These are phyloP conservation scores for Vandiemenella viatica DNA, from an alignment of 2,888 invertebrate genomes.

Conservation along the genomic window DNA sequence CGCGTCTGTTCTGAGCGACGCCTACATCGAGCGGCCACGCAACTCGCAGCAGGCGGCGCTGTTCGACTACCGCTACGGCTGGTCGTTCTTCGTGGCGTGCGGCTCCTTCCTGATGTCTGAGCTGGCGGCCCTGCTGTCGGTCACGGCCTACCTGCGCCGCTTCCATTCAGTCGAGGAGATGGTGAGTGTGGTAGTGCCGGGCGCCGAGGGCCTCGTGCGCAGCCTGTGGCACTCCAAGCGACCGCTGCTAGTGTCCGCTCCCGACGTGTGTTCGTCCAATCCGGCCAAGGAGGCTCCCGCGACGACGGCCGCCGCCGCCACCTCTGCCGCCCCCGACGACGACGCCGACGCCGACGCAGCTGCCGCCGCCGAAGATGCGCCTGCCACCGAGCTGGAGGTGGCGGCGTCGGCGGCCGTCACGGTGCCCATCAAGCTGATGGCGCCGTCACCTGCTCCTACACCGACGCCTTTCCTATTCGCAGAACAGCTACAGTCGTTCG, in stretches of 20 bases:
- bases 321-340: not conserved
- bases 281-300: slow-evolving; percentile 12
- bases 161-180: slow-evolving; percentile 45
- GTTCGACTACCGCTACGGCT: slow-evolving; percentile 38
- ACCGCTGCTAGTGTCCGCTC: slow-evolving; percentile 30
- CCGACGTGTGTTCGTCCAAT: slow-evolving; percentile 33
- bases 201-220: slow-evolving; percentile 35
- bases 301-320: not conserved
- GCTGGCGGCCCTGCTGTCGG: slow-evolving; percentile 39
- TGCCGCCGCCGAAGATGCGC: not conserved
- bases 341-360: not conserved
- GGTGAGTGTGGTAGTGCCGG: slow-evolving; percentile 45
- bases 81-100: slow-evolving; percentile 46
- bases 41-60: slow-evolving; percentile 8
- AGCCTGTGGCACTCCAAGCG: slow-evolving; percentile 25
- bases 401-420: slow-evolving; percentile 12
- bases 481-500: slow-evolving; percentile 12
- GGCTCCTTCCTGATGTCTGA: slow-evolving; percentile 42
- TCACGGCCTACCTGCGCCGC: slow-evolving; percentile 41
- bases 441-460: slow-evolving; percentile 6
- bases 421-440: slow-evolving; percentile 15
- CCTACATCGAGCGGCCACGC: slow-evolving; percentile 32
- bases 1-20: slow-evolving; percentile 43
- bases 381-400: slow-evolving; percentile 7
- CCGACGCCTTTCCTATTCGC: slow-evolving; percentile 14